Conservation (phyloP, 1,140 invertebrate genomes). For the Caligus rogercresseyi region DNA sequence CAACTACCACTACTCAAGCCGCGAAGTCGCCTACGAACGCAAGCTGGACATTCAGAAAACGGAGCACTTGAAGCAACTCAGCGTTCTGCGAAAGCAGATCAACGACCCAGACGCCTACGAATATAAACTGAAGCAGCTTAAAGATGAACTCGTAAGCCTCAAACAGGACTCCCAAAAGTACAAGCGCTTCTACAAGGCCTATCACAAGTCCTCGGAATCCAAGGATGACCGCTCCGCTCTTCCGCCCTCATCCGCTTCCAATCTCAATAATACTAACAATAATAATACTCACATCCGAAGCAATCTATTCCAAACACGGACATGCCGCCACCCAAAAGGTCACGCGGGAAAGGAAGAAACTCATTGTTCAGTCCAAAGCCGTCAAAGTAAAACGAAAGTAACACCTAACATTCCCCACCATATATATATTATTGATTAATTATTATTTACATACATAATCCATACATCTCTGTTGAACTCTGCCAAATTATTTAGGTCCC, state of each 20-base stretch:
- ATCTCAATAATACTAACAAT: neutral
- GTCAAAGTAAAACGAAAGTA: neutral
- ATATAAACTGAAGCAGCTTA: neutral
- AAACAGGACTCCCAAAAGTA: neutral
- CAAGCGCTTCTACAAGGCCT: neutral
- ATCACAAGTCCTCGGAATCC: neutral
- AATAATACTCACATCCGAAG: neutral
- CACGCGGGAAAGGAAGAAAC: neutral
- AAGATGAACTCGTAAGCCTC: neutral
- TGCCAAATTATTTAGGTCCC: no score
- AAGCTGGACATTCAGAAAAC: neutral
- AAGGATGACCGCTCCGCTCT: neutral
- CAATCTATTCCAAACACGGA: neutral
- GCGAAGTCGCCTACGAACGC: neutral
- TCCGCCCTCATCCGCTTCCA: neutral
- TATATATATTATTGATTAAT: neutral
- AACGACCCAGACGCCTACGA: neutral
- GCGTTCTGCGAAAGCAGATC: neutral
- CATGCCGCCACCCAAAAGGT: neutral
- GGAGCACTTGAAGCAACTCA: neutral
- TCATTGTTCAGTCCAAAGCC: neutral
- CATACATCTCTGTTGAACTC: no score
- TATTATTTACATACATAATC: no score
- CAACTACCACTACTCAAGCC: neutral
- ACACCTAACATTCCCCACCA: neutral